Evolutionary conservation across 1,140 invertebrate genomes (phyloP).

Genomic region (Bombus waltoni): DNA sequence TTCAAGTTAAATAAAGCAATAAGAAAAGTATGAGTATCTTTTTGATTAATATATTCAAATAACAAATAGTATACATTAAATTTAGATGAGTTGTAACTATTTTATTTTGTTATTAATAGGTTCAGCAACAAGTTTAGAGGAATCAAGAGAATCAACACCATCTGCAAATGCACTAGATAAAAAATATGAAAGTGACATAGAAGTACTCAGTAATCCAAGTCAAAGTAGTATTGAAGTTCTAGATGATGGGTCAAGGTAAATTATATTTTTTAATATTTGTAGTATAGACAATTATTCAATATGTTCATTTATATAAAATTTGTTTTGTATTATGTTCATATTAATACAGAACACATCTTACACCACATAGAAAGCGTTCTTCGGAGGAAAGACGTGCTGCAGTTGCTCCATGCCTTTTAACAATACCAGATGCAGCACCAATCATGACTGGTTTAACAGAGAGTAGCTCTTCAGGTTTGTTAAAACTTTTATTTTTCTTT

Average conservation of each 20-base stretch:
- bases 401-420: constrained; percentile 77
- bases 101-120: constrained; percentile 65
- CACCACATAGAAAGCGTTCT: constrained; percentile 80
- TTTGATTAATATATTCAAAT: background rate
- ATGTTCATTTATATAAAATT: background rate
- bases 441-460: constrained; percentile 83
- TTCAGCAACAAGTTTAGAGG: constrained; percentile 81
- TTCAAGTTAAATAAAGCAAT: background rate
- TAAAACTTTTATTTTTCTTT: constrained; percentile 30
- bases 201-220: constrained; percentile 86
- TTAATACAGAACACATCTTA: constrained; percentile 71
- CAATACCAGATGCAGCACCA: constrained; percentile 77
- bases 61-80: background rate
- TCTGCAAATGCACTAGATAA: constrained; percentile 79
- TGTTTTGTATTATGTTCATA: background rate
- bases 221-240: constrained; percentile 86
- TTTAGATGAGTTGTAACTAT: background rate
- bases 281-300: background rate
- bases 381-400: constrained; percentile 79
- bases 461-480: constrained; percentile 85
- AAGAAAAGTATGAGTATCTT: constrained; percentile 20
- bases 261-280: constrained; percentile 39
- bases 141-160: constrained; percentile 80
- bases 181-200: constrained; percentile 85
- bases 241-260: constrained; percentile 81